These are phyloP conservation scores for Notospermus geniculatus DNA, from an alignment of 1,140 invertebrate genomes.

Conservation along the genomic window DNA sequence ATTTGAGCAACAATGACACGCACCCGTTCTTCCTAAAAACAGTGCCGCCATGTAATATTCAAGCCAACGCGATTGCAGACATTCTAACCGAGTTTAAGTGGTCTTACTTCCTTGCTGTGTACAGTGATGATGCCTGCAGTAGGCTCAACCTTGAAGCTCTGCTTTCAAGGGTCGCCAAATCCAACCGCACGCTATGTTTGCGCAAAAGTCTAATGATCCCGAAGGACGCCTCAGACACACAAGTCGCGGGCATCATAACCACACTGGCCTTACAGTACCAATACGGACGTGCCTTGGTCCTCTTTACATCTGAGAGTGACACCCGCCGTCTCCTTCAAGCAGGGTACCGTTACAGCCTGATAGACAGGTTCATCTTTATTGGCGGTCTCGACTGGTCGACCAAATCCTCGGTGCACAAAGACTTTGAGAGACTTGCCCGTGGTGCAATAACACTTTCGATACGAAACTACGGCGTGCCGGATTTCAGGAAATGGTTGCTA, in stretches of 20 bases:
- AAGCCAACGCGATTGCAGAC: constrained; percentile 71
- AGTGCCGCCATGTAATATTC: constrained; percentile 74
- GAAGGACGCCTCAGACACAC: background rate
- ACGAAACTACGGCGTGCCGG: background rate
- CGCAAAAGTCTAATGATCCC: background rate
- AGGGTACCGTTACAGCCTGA: constrained; percentile 26
- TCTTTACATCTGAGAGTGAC: constrained; percentile 24
- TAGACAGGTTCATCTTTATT: constrained; percentile 32
- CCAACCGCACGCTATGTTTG: constrained; percentile 2
- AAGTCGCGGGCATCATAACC: background rate
- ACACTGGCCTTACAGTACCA: background rate
- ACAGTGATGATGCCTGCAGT: constrained; percentile 62
- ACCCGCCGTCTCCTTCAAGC: constrained; percentile 30
- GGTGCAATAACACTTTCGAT: constrained; percentile 4
- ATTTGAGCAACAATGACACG: constrained; percentile 69
- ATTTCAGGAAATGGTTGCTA: constrained; percentile 17
- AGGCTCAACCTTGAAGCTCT: constrained; percentile 7
- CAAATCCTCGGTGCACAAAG: constrained; percentile 22
- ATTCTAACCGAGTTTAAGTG: constrained; percentile 71
- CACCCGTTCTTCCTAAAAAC: constrained; percentile 76
- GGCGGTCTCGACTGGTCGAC: constrained; percentile 28
- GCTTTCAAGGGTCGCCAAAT: background rate
- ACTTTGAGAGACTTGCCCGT: constrained; percentile 14
- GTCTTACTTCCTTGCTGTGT: constrained; percentile 74
- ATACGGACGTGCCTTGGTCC: constrained; percentile 35